Percentiles rank a stretch among this genome's conserved stretches.
Evolutionary conservation across 2,888 invertebrate species (phyloP).

Genomic region (Thereva nobilitata): DNA sequence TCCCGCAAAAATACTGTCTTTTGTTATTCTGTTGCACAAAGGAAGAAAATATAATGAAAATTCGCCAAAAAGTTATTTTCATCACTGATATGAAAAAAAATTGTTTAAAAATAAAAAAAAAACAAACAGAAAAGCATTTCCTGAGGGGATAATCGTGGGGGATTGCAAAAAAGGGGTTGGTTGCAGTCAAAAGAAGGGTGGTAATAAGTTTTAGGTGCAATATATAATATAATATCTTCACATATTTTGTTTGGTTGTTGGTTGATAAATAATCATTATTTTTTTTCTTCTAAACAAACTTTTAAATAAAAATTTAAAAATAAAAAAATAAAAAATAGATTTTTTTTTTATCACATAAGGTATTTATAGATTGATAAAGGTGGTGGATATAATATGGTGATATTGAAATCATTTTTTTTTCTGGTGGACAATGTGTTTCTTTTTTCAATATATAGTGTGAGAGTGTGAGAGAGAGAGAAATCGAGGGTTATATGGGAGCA

Average conservation of each 20-base stretch:
- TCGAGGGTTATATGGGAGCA: no score
- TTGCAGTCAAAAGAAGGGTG: background rate
- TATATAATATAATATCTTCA: constrained; percentile 15
- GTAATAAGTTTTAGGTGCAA: background rate
- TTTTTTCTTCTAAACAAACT: constrained; percentile 14
- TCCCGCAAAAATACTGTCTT: no score
- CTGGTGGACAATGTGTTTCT: no score
- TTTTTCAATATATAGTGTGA: no score
- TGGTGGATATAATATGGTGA: constrained; percentile 1
- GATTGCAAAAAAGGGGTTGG: background rate
- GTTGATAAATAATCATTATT: background rate
- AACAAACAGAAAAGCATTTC: constrained; percentile 28
- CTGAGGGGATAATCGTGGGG: constrained; percentile 1
- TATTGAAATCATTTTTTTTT: no score
- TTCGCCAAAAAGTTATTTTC: constrained; percentile 36
- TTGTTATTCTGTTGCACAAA: background rate
- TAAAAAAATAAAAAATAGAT: constrained; percentile 3
- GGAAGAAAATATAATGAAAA: constrained; percentile 19
- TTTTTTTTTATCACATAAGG: background rate
- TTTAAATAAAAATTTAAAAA: constrained; percentile 10
- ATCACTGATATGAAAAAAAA: background rate
- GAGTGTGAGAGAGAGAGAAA: no score
- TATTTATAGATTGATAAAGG: background rate
- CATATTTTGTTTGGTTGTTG: constrained; percentile 29
- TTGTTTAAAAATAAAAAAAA: background rate